phyloP scores from a whole-genome alignment of 2,113 vertebrate species.

The Carlito syrichta region DNA sequence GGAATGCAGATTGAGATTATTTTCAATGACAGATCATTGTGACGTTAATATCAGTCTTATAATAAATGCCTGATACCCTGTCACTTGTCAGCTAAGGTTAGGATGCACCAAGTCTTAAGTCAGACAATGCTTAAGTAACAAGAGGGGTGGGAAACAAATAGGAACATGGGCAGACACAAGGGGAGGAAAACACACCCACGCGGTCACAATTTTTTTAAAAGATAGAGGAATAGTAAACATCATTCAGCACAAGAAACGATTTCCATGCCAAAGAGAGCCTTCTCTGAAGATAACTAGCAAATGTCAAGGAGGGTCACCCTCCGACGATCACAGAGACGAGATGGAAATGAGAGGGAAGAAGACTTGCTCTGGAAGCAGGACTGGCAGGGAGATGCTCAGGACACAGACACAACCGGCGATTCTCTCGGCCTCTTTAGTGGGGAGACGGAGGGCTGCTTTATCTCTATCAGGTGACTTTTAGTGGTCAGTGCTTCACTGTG shows the following conservation, averaged over 20 bases:
- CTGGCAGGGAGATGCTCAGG: too few relatives aligned
- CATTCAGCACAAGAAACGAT: neutral
- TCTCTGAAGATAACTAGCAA: neutral
- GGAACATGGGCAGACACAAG: neutral
- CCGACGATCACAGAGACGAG: neutral
- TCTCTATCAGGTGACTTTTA: neutral
- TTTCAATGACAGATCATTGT: neutral
- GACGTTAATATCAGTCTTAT: neutral
- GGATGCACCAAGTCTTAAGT: neutral
- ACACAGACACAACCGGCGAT: rapidly evolving
- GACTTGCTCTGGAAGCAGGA: neutral
- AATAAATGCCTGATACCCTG: neutral
- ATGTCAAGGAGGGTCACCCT: rapidly evolving
- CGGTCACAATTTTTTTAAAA: neutral
- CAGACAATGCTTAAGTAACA: neutral
- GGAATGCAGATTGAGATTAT: neutral
- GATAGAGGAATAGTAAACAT: neutral
- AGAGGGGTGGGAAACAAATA: neutral
- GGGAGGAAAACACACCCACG: neutral
- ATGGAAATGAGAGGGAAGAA: neutral
- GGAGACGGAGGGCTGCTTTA: too few relatives aligned
- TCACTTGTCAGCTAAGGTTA: neutral
- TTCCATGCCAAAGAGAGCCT: neutral
- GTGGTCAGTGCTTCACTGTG: neutral
- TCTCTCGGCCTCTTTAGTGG: neutral